A percentile compares a stretch with the other conserved stretches of the same genome.
phyloP scores from a whole-genome alignment of 1,140 invertebrate species.

The Copidosoma floridanum region DNA sequence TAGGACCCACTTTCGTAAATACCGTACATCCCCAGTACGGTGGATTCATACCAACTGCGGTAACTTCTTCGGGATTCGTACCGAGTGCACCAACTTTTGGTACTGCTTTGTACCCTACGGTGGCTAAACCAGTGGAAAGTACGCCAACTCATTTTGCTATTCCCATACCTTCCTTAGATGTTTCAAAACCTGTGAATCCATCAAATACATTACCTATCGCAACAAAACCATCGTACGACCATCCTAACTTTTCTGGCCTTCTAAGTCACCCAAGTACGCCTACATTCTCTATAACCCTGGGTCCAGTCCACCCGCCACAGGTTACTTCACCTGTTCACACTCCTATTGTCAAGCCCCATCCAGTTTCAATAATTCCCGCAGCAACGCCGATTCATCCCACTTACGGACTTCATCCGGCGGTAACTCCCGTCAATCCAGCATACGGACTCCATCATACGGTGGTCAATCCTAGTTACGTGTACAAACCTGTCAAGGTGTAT shows the following conservation, averaged over 20 bases:
- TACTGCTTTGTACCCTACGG: constrained; percentile 21
- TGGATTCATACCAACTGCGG: constrained; percentile 39
- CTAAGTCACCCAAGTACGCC: no score
- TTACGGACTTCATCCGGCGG: no score
- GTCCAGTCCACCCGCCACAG: constrained; percentile 32
- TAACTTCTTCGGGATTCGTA: constrained; percentile 26
- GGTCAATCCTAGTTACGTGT: constrained; percentile 36
- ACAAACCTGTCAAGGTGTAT: constrained; percentile 46
- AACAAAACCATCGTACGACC: not conserved
- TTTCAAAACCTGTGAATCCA: constrained; percentile 11
- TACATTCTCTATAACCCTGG: constrained; percentile 32
- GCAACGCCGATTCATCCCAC: constrained; percentile 36
- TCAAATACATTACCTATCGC: not conserved
- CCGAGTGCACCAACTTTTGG: not conserved
- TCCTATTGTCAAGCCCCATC: constrained; percentile 12
- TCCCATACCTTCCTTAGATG: constrained; percentile 41
- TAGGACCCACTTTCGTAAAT: constrained; percentile 5
- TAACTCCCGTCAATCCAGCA: no score
- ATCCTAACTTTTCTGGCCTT: no score
- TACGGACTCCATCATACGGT: no score
- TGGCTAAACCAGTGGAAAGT: constrained; percentile 33
- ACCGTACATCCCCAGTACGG: constrained; percentile 31
- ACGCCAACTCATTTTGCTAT: constrained; percentile 45
- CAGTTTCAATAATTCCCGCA: constrained; percentile 34
- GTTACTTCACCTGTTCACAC: no score